Conservation (phyloP, 2,113 vertebrate genomes). For the Corythaeola cristata region DNA sequence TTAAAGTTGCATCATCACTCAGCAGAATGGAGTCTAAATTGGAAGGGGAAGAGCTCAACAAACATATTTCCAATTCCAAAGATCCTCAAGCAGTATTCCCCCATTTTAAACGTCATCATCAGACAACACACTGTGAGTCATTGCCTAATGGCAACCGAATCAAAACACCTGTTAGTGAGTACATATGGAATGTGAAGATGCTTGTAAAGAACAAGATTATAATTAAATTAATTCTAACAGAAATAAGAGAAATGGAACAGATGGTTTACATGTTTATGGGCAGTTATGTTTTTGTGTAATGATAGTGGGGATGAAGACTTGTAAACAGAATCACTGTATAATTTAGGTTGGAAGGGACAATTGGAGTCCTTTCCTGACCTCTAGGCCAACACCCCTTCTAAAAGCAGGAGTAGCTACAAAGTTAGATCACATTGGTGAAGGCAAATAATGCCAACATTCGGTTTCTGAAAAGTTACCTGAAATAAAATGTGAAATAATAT, state of each 20-base stretch:
- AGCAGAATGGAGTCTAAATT: background rate
- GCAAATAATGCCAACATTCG: background rate
- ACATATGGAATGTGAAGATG: conserved; percentile 14
- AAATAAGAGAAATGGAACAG: conserved; percentile 41
- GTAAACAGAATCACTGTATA: background rate
- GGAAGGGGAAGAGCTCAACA: background rate
- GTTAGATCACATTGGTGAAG: background rate
- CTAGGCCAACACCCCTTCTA: background rate
- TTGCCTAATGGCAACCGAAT: background rate
- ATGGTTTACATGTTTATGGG: conserved; percentile 23
- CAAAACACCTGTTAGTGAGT: background rate
- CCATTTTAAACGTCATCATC: background rate
- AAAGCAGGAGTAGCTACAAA: background rate
- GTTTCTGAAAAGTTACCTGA: background rate
- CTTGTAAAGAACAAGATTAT: conserved; percentile 22
- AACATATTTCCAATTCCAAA: conserved; percentile 39
- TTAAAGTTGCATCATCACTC: background rate
- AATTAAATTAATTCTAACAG: conserved; percentile 51
- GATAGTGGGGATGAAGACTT: background rate
- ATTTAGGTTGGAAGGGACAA: background rate
- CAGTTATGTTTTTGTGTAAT: conserved; percentile 9
- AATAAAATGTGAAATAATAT: background rate
- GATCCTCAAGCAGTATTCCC: background rate
- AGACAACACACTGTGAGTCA: conserved; percentile 17
- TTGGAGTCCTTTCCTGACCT: background rate